Percentiles rank a stretch among this genome's conserved stretches.
phyloP scores from a whole-genome alignment of 2,113 vertebrate genomes.

The Megaceryle torquata region DNA sequence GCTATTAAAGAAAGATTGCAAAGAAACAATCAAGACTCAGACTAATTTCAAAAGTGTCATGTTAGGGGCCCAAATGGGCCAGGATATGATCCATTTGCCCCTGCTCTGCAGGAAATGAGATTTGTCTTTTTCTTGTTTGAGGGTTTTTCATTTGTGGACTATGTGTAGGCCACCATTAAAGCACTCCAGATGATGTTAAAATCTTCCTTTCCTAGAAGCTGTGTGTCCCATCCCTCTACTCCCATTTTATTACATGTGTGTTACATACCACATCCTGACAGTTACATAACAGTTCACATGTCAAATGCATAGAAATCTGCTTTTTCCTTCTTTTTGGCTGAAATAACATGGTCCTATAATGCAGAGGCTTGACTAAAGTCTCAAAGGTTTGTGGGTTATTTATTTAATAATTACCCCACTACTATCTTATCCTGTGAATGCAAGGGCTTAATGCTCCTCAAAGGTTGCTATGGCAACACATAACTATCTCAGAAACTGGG shows the following conservation, averaged over 20 bases:
- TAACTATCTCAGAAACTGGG: background rate
- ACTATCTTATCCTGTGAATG: background rate
- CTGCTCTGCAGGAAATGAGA: background rate
- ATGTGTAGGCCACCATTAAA: background rate
- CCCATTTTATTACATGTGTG: background rate
- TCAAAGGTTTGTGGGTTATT: background rate
- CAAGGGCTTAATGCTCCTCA: background rate
- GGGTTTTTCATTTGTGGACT: background rate
- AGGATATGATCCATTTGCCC: background rate
- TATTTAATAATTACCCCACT: background rate
- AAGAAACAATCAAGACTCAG: background rate
- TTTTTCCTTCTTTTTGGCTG: background rate
- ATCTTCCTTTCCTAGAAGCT: background rate
- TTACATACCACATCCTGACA: background rate
- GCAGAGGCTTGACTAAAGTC: background rate
- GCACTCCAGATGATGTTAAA: background rate
- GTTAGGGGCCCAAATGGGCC: background rate
- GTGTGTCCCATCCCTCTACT: background rate
- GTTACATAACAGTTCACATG: background rate
- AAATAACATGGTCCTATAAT: background rate
- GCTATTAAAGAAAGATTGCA: background rate
- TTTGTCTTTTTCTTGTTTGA: background rate
- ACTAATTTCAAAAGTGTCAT: background rate
- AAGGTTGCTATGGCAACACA: constrained; percentile 11
- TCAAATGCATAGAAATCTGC: background rate